These are phyloP conservation scores for Pseudochirops corinnae DNA, from an alignment of 2,797 vertebrate species.

Conservation along the genomic window DNA sequence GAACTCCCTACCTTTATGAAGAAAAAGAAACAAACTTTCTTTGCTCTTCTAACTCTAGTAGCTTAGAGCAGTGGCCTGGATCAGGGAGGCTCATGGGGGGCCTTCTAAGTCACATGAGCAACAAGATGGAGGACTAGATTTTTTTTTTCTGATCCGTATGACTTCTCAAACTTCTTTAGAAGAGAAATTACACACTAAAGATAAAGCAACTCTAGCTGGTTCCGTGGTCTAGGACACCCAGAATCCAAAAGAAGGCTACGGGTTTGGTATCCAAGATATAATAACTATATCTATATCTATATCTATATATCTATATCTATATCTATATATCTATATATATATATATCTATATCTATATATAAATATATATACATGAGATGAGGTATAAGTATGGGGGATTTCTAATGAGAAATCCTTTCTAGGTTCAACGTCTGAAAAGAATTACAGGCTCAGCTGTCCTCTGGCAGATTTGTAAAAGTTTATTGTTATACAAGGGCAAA, in stretches of 20 bases:
- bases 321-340: too few species aligned
- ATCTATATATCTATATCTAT: too few species aligned
- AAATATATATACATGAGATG: too few species aligned
- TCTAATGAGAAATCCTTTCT: too few species aligned
- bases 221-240: background rate
- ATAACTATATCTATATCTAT: background rate
- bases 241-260: background rate
- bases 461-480: too few species aligned
- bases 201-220: background rate
- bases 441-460: too few species aligned
- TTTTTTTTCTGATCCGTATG: background rate
- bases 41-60: background rate
- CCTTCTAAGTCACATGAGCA: background rate
- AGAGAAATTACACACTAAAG: background rate
- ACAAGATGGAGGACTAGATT: background rate
- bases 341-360: too few species aligned
- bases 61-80: background rate
- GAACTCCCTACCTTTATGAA: background rate
- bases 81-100: background rate
- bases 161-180: background rate
- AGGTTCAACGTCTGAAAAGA: too few species aligned
- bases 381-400: too few species aligned
- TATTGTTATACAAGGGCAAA: too few species aligned
- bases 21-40: background rate
- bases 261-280: background rate